Conservation (phyloP, 2,888 invertebrate genomes). For the Plagiodera versicolora region DNA sequence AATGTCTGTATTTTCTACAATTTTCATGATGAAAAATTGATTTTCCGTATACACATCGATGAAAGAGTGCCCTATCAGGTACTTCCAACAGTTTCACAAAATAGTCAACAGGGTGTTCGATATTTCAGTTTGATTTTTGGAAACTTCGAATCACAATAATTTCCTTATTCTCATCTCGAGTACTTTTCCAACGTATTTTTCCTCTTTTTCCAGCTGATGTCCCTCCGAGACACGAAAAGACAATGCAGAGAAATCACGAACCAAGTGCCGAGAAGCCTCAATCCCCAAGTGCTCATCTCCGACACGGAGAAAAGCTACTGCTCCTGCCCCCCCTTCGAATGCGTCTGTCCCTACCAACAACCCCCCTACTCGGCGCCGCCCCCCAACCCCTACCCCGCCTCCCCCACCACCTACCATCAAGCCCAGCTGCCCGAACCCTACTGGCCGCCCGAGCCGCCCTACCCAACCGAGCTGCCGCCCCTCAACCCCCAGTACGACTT, state of each 20-base stretch:
- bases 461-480: slow-evolving; percentile 41
- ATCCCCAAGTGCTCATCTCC: slow-evolving; percentile 65
- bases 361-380: slow-evolving; percentile 33
- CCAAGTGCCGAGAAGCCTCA: slow-evolving; percentile 39
- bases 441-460: slow-evolving; percentile 55
- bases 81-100: no score
- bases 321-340: slow-evolving; percentile 76
- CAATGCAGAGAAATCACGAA: slow-evolving; percentile 53
- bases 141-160: no score
- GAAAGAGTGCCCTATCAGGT: no score
- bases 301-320: slow-evolving; percentile 72
- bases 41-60: no score
- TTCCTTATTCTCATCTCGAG: no score
- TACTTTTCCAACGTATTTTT: background rate
- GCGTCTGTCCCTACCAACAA: slow-evolving; percentile 62
- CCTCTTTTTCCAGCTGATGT: slow-evolving; percentile 58
- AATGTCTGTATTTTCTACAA: no score
- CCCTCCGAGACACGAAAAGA: slow-evolving; percentile 59
- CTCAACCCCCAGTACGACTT: slow-evolving; percentile 61
- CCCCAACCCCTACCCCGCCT: slow-evolving; percentile 38
- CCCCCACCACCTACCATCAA: slow-evolving; percentile 41
- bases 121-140: no score
- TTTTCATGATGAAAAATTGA: no score
- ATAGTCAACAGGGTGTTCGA: no score
- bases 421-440: slow-evolving; percentile 45